Percentiles rank a stretch among this genome's conserved stretches.
These are phyloP conservation scores for Timema podura DNA, from an alignment of 2,888 invertebrate species.

Conservation along the genomic window DNA sequence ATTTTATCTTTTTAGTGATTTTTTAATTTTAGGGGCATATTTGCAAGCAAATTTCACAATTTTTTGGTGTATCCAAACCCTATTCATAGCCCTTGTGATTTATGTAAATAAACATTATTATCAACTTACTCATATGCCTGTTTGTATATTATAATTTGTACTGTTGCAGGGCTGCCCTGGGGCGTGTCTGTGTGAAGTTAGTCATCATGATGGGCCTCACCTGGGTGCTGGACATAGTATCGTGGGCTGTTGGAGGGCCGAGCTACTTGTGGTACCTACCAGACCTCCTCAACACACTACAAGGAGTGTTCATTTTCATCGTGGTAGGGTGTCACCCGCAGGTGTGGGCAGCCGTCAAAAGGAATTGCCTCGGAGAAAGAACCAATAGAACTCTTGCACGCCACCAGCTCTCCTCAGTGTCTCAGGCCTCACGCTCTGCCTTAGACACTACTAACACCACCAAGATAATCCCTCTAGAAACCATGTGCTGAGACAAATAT, in stretches of 20 bases:
- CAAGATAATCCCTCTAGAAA: constrained; percentile 51
- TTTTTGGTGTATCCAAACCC: too few relatives aligned
- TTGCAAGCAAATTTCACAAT: too few relatives aligned
- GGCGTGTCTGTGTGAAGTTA: constrained; percentile 79
- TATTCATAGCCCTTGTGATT: too few relatives aligned
- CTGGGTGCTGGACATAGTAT: constrained; percentile 75
- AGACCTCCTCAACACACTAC: constrained; percentile 79
- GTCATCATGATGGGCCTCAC: constrained; percentile 78
- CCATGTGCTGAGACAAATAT: constrained; percentile 46
- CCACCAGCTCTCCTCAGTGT: constrained; percentile 63
- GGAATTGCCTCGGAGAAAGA: constrained; percentile 58
- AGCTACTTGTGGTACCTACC: constrained; percentile 78
- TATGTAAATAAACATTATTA: neutral
- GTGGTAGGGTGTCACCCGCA: constrained; percentile 88
- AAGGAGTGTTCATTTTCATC: constrained; percentile 84
- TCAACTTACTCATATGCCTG: neutral
- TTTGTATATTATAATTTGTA: constrained; percentile 23
- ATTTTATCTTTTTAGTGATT: too few relatives aligned
- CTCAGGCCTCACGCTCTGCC: constrained; percentile 74
- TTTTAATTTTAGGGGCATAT: too few relatives aligned
- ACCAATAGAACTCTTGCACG: constrained; percentile 36
- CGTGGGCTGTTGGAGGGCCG: constrained; percentile 79
- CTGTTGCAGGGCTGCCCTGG: constrained; percentile 66
- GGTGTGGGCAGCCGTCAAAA: constrained; percentile 63
- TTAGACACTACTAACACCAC: constrained; percentile 68